Evolutionary conservation across 2,113 vertebrate species (phyloP), one percentile per base, ranked within the genome.

Genomic region (Carassius gibelio): DNA sequence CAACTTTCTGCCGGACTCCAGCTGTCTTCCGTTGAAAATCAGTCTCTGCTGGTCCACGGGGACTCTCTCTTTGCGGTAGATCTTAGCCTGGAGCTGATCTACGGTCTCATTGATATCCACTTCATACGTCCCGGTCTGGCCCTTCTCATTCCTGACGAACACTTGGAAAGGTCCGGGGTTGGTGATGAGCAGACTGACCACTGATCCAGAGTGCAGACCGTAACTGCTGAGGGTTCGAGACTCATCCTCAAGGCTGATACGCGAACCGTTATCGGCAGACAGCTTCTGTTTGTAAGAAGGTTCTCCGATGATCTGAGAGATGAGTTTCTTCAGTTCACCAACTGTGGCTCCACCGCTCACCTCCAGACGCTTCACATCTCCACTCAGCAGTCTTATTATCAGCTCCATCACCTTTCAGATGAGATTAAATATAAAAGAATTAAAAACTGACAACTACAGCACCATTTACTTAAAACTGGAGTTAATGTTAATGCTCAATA

Each of bases 281-380:
- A 94, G 89, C 61, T 0, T 90, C 91, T 93, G 92, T 0, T 1
- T 87, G 5, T 36, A 0, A 0, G 14, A 1, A 0, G 75, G 0
- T 0, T 84, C 57, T 0, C 21, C 3, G 0, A 91, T 11, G 6
- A 5, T 1, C 4, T 36, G 0, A 2, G 80, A 38, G 81, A 93
- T 91, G 21, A 8, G n/a, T 0, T 0, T 13, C 21, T 92, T 93
- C 71, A 94, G 84, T 15, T 26, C 45, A 2, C 82, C 83, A 38
- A 93, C 92, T 0, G 91, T 92, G 69, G 82, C 55, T 1, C 13
- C 0, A 8, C 93, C 94, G n/a, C 90, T 85, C 86, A 95, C 94
- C 0, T 9, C 90, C 88, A 93, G 52, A 17, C 0, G 4, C 8
- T 34, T 59, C 21, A 0, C 17, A 0, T 10, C 15, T 74, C 76